Percentiles rank a stretch among this genome's conserved stretches.
phyloP scores from a whole-genome alignment of 2,888 invertebrate species.

The Melikaiella ostensackeni region DNA sequence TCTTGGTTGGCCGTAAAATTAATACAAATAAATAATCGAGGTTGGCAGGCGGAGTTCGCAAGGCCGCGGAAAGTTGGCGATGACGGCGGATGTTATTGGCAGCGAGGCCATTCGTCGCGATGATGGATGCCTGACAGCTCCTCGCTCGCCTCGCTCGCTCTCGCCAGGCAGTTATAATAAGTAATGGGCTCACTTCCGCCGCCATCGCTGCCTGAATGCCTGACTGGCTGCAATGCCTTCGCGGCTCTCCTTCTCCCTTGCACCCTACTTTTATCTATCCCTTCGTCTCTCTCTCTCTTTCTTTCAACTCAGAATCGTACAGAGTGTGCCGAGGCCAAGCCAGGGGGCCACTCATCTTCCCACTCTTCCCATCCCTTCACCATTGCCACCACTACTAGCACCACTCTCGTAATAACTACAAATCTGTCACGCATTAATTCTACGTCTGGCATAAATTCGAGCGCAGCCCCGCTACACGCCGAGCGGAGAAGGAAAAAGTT shows the following conservation, averaged over 20 bases:
- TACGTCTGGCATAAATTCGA: constrained; percentile 75
- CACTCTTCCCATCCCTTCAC: constrained; percentile 60
- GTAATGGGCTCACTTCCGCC: constrained; percentile 77
- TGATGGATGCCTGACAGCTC: constrained; percentile 76
- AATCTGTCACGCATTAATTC: constrained; percentile 77
- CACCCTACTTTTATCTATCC: constrained; percentile 12
- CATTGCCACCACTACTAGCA: constrained; percentile 47
- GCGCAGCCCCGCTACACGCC: constrained; percentile 59
- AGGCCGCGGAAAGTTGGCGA: constrained; percentile 75
- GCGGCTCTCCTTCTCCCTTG: constrained; percentile 45
- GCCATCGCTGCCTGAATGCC: constrained; percentile 69
- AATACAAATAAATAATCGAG: constrained; percentile 57
- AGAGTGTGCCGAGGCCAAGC: constrained; percentile 55
- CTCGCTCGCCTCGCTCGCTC: constrained; percentile 66
- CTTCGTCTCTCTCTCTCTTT: constrained; percentile 23
- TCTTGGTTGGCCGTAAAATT: constrained; percentile 55
- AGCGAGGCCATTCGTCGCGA: constrained; percentile 76
- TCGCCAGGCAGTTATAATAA: constrained; percentile 77
- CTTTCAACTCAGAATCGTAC: constrained; percentile 7
- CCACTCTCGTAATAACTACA: constrained; percentile 74
- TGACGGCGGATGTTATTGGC: constrained; percentile 78
- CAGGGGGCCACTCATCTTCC: constrained; percentile 66
- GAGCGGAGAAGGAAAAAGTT: constrained; percentile 71
- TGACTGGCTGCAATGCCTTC: constrained; percentile 57
- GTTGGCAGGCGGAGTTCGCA: constrained; percentile 52